Percentiles rank a stretch among this genome's conserved stretches.
phyloP scores from a whole-genome alignment of 1,140 invertebrate species.

The Sarcophaga peregrina region DNA sequence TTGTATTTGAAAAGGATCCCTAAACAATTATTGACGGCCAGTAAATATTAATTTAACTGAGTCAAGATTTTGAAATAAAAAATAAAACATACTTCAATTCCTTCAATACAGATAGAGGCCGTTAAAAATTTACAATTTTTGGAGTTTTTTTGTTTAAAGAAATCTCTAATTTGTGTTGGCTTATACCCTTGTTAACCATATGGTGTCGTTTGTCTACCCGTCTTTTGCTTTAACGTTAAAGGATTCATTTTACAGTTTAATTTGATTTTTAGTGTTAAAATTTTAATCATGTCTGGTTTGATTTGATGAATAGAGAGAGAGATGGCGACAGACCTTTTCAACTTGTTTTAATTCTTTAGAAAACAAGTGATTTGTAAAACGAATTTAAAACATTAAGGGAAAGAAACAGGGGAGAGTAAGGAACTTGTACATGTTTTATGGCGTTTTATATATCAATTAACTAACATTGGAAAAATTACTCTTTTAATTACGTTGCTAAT shows the following conservation, averaged over 20 bases:
- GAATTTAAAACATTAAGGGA: not conserved
- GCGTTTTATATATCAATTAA: not conserved
- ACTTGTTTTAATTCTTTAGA: not conserved
- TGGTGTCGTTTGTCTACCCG: conserved; percentile 49
- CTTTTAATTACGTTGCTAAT: conserved; percentile 5
- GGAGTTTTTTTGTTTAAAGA: not conserved
- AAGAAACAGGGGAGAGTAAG: not conserved
- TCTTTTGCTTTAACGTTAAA: conserved; percentile 43
- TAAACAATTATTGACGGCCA: not conserved
- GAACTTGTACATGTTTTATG: conserved; percentile 5
- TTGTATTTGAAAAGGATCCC: conserved; percentile 6
- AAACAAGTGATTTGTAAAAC: not conserved
- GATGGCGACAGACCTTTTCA: not conserved
- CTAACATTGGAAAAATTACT: not conserved
- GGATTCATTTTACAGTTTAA: conserved; percentile 30
- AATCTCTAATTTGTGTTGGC: not conserved
- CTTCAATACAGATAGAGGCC: not conserved
- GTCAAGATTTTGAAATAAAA: not conserved
- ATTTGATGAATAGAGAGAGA: not conserved
- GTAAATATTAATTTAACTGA: not conserved
- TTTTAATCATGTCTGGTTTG: conserved; percentile 9
- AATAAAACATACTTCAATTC: not conserved
- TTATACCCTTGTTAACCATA: conserved; percentile 61
- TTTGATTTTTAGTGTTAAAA: not conserved
- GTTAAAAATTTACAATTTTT: not conserved